Base-by-base conservation (phyloP, 2,113 vertebrate genomes). In the Xenotilapia leptura region DNA sequence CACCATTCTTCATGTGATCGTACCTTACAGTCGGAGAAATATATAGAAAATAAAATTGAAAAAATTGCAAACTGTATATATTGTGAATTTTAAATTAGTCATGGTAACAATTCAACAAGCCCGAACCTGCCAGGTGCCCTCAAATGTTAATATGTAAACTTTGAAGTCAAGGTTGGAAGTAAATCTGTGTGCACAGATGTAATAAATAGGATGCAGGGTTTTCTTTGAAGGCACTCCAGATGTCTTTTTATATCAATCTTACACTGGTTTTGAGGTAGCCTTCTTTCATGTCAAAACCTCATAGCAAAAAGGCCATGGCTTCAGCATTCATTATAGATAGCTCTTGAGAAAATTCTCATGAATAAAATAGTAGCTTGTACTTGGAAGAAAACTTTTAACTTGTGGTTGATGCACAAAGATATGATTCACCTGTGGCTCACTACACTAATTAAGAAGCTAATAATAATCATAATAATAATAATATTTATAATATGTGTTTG, bases 231-330 rank as follows among this genome's bases (percentile, higher is more conserved):
- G 89, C 86, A 89, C 86, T 92, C 93, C 93, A 95, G 92, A 95
- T 93, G 92, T 94, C 89, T 95, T 94, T 96, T 94, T 92, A 91
- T 93, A 93, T 92, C 91, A 93, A 92, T 94, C 92, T 94, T 93
- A 95, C 88, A 94, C 92, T 94, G 92, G 90, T 94, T 93, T 92
- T 89, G 94, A 96, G 93, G 92, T 94, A 95, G 91, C 88, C 92
- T 92, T 90, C 95, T 96, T 96, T 96, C 94, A 95, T 95, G 94
- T 95, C 88, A 89, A 93, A 95, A 94, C 91, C 94, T 95, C 92
- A 89, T 92, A 90, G 94, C 88, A 91, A 90, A 93, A 95, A 93
- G 94, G 92, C 90, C 92, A 85, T 87, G 91, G 93, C 93, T 95
- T 93, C 85, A 89, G 86, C 92, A 95, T 96, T 93, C 84, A 95